Base-by-base conservation (phyloP, 2,888 invertebrate genomes). In the Pandemis cinnamomeana region DNA sequence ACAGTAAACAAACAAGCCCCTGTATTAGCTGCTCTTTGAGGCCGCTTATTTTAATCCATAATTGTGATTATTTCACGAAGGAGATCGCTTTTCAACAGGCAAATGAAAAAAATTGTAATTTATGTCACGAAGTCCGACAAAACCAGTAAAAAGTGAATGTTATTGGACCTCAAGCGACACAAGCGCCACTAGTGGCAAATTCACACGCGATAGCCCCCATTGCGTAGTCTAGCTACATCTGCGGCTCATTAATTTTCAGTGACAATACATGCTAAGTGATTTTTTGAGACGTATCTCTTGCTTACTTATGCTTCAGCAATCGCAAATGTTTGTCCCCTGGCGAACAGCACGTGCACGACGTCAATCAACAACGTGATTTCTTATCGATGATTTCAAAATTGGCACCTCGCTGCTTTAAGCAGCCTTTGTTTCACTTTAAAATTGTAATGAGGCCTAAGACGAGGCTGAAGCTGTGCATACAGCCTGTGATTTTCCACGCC, bases 341-440 rank as follows among this genome's bases (percentile, higher is more conserved):
- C 27, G n/a, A 27, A 10, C 58, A 46, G 78, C 86, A 86, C 86
- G 83, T 85, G 85, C 76, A 62, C 55, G 10, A 60, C 63, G 70
- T 66, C 79, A 80, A 84, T 61, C 67, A 67, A 66, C 80, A 80
- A 84, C 82, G 84, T 82, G 83, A 83, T 79, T 76, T 77, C 78
- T 80, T 83, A 82, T 82, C 81, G 77, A 46, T 55, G 15, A 78
- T 81, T 80, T 79, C 67, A 76, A 78, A 78, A 80, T 78, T 75
- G 76, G 76, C 77, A 74, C 76, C 69, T 70, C 68, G 75, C 53
- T 58, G 48, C 51, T 60, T 70, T 61, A 66, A 63, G 15, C 72
- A 66, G 64, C 15, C 44, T 68, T 66, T 67, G 51, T 66, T 70
- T 62, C 10, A 67, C 55, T 68, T 63, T 46, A 11, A 70, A 70